Evolutionary conservation across 2,888 invertebrate species (phyloP).

Genomic region (Oithona nana): DNA sequence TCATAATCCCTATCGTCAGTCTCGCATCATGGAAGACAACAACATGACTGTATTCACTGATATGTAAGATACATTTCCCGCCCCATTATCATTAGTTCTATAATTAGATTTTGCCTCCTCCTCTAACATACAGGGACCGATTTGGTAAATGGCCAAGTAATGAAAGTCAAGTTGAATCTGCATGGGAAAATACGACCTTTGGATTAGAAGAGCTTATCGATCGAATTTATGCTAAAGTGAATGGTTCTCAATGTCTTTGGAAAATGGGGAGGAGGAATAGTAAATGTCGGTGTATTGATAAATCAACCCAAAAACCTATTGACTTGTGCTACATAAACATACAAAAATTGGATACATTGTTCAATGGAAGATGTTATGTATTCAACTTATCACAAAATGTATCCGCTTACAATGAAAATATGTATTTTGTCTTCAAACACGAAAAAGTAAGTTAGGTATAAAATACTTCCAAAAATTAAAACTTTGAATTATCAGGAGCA

Average conservation of each 20-base stretch:
- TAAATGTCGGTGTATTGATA: neutral
- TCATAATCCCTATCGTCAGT: neutral
- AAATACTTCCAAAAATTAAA: too few relatives aligned
- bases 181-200: neutral
- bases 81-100: too few relatives aligned
- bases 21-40: neutral
- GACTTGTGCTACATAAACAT: neutral
- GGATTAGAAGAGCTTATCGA: neutral
- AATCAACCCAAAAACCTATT: neutral
- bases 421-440: too few relatives aligned
- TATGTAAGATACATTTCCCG: too few relatives aligned
- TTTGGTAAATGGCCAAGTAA: neutral
- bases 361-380: neutral
- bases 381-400: too few relatives aligned
- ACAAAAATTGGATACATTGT: neutral
- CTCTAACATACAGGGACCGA: neutral
- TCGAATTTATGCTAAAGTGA: neutral
- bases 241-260: neutral
- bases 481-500: too few relatives aligned
- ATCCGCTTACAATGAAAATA: too few relatives aligned
- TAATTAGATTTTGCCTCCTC: too few relatives aligned
- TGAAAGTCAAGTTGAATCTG: neutral
- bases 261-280: neutral
- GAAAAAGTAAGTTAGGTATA: too few relatives aligned
- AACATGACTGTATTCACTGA: neutral